Evolutionary conservation across 2,888 invertebrate genomes (phyloP), one percentile per base, ranked within the genome.

Genomic region (Lomographa bimaculata): DNA sequence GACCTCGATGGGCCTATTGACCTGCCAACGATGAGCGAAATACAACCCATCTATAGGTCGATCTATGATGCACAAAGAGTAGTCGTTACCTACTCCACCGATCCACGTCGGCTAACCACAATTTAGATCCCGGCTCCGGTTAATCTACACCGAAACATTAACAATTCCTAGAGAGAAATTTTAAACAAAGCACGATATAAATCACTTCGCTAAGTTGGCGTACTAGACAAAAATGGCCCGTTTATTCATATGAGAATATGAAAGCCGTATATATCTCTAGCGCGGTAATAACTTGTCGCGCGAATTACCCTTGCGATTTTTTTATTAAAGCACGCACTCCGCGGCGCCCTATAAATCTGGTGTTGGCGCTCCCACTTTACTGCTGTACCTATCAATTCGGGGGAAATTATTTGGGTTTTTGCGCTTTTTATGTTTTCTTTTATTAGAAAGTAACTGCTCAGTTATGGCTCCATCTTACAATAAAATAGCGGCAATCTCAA

Each of bases 341-440:
- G 64, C 71, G 84, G 84, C 84, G 85, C 83, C 85, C 70, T 74
- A 85, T 87, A 87, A 85, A 86, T 87, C 79, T 78, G 71, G 59
- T 71, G 77, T 65, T 74, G 78, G 79, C 80, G 71, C 73, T 69
- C 77, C 76, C 77, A 76, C 76, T 84, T 78, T 76, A 79, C 75
- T 65, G 67, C 64, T 77, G 68, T 77, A 69, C 72, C 70, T 72
- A 81, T 81, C 81, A 80, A 81, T 83, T 81, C 74, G 60, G 63
- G 67, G 66, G 68, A 73, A 73, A 77, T 49, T 73, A 73, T 78
- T 77, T 74, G 65, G 71, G 64, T 65, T 70, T 53, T 67, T 68
- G 54, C 60, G 59, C 60, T 69, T 70, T 77, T 79, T 76, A 73
- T 77, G 68, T 69, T 71, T 71, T 64, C 61, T 63, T 73, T 74